Evolutionary conservation across 2,797 vertebrate species (phyloP).

Genomic region (Sitta carolinensis): DNA sequence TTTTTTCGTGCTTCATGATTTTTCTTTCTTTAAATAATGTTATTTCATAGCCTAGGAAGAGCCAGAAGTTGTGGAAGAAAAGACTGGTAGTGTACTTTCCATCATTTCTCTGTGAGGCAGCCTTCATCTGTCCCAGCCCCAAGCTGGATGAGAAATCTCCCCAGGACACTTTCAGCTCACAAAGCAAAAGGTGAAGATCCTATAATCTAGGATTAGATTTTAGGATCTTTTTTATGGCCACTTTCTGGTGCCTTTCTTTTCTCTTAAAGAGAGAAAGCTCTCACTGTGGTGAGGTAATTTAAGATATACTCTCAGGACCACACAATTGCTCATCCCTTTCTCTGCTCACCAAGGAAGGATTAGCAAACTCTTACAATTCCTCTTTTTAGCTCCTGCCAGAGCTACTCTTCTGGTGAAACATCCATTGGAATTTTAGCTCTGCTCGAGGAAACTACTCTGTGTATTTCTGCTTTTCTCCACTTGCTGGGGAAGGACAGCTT

Average conservation of each 20-base stretch:
- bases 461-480: neutral
- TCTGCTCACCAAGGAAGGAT: neutral
- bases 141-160: neutral
- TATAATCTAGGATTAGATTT: neutral
- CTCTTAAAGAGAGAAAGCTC: neutral
- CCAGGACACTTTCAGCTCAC: neutral
- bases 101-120: neutral
- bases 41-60: slow-evolving; percentile 34
- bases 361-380: neutral
- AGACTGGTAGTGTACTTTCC: neutral
- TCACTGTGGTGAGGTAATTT: neutral
- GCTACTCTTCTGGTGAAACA: neutral
- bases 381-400: neutral
- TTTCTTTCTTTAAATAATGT: slow-evolving; percentile 5
- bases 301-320: neutral
- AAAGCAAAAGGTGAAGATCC: neutral
- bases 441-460: neutral
- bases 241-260: neutral
- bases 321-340: neutral
- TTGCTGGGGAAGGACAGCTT: neutral
- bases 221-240: no score
- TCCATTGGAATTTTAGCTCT: neutral
- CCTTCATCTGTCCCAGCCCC: neutral
- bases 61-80: neutral
- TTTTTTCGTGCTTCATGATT: neutral